Base-by-base conservation (phyloP, 2,113 vertebrate genomes). In the Pterophyllum scalare region DNA sequence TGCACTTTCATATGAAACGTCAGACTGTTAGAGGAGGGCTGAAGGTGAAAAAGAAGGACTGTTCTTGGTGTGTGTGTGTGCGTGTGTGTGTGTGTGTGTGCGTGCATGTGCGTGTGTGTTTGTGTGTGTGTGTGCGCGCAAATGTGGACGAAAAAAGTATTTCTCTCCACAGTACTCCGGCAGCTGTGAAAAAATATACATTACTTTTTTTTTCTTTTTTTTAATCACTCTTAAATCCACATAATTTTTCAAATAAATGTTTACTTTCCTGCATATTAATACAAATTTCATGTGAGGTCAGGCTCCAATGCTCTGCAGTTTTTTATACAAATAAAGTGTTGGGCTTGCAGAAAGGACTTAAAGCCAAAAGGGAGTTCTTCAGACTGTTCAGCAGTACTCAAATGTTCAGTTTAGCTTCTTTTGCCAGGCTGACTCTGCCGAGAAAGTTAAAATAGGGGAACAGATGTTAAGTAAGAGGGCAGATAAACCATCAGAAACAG, bases 321-420 rank as follows among this genome's bases (percentile, higher is more conserved):
- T 77, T 26, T 70, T 17, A 70, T 20, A 70, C 24, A 70, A 62
- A 54, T 35, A 38, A 79, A 79, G 77, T 22, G 35, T 59, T 54
- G 22, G 54, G 17, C 20, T 67, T 56, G 35, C 17, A 58, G 52
- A 67, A 40, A 58, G 1, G n/a, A 28, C 2, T 24, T 49, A 28
- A 49, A 70, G 24, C 43, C 65, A 70, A 10, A 70, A 70, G 65
- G 65, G 65, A 52, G 26, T 52, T 28, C 10, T 7, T 70, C 52
- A 79, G 49, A 79, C 22, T 15, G 19, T 38, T 43, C 52, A 31
- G 24, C 54, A 15, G 35, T 22, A 10, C 17, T 70, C 43, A 22
- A 28, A 80, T 24, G 33, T 67, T 14, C 12, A 31, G 17, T 40
- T 26, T 24, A 22, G 43, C 3, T 2, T 26, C 0, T 4, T 56